Percentiles rank a stretch among this genome's conserved stretches.
These are phyloP conservation scores for Carterocephalus palaemon DNA, from an alignment of 2,888 invertebrate species.

Conservation along the genomic window DNA sequence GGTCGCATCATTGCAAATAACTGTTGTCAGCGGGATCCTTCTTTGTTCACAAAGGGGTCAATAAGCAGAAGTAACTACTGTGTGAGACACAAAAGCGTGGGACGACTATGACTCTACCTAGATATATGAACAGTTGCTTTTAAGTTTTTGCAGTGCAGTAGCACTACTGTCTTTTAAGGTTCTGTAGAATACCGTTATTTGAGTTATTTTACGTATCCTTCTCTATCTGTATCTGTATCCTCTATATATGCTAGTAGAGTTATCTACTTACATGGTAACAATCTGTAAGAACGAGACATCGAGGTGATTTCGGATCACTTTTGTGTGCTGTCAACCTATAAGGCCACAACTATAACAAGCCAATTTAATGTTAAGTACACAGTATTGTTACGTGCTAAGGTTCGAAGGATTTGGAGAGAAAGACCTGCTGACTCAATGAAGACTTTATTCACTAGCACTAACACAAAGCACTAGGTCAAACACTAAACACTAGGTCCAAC, in stretches of 20 bases:
- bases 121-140: slow-evolving; percentile 38
- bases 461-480: no score
- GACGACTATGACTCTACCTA: slow-evolving; percentile 48
- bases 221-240: slow-evolving; percentile 37
- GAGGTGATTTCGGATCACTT: slow-evolving; percentile 19
- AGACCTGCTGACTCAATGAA: no score
- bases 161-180: slow-evolving; percentile 37
- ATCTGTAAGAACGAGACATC: slow-evolving; percentile 26
- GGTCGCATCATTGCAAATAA: slow-evolving; percentile 19
- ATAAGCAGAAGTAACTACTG: slow-evolving; percentile 42
- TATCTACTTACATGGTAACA: no score
- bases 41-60: slow-evolving; percentile 51
- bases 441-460: no score
- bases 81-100: slow-evolving; percentile 54
- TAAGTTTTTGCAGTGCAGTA: slow-evolving; percentile 39
- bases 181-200: slow-evolving; percentile 39
- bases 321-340: slow-evolving; percentile 24
- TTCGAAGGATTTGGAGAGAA: no score
- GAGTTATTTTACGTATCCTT: slow-evolving; percentile 38
- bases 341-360: no score
- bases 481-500: no score
- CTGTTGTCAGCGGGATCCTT: slow-evolving; percentile 29
- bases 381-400: no score
- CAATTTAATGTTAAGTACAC: no score
- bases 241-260: no score